Percentiles rank a stretch among this genome's conserved stretches.
These are phyloP conservation scores for Drosophila fulvimacula DNA, from an alignment of 2,888 invertebrate species.

Conservation along the genomic window DNA sequence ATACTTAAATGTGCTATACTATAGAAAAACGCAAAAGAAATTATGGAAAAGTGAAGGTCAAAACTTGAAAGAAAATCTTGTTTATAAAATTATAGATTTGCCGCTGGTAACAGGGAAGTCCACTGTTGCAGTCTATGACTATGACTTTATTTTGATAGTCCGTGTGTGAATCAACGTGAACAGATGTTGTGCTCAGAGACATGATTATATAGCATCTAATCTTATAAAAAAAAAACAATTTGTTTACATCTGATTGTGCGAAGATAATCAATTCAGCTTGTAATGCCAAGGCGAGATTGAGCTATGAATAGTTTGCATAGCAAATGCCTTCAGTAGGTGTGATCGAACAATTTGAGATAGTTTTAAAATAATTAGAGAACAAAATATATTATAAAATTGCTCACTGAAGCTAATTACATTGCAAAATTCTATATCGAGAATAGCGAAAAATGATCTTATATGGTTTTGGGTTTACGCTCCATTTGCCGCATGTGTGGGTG, in stretches of 20 bases:
- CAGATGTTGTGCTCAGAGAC: background rate
- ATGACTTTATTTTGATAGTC: background rate
- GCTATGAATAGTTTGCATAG: background rate
- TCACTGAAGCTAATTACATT: slow-evolving; percentile 12
- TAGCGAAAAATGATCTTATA: slow-evolving; percentile 37
- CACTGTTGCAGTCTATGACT: background rate
- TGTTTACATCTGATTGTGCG: background rate
- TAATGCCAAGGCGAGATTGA: slow-evolving; percentile 3
- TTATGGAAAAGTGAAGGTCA: background rate
- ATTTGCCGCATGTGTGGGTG: slow-evolving; percentile 71
- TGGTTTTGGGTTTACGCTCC: slow-evolving; percentile 58
- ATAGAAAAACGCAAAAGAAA: background rate
- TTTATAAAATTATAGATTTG: background rate
- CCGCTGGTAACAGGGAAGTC: background rate
- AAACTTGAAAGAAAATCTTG: background rate
- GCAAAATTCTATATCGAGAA: slow-evolving; percentile 4
- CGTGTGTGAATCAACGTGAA: background rate
- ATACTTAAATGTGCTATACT: background rate
- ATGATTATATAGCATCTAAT: background rate
- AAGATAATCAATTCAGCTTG: background rate
- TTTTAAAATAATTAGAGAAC: background rate
- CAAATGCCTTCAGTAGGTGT: background rate
- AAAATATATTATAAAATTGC: background rate
- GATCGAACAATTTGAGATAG: background rate
- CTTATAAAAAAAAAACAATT: background rate